Evolutionary conservation across 2,113 vertebrate species (phyloP).

Genomic region (Ptilorrhoa leucosticta): DNA sequence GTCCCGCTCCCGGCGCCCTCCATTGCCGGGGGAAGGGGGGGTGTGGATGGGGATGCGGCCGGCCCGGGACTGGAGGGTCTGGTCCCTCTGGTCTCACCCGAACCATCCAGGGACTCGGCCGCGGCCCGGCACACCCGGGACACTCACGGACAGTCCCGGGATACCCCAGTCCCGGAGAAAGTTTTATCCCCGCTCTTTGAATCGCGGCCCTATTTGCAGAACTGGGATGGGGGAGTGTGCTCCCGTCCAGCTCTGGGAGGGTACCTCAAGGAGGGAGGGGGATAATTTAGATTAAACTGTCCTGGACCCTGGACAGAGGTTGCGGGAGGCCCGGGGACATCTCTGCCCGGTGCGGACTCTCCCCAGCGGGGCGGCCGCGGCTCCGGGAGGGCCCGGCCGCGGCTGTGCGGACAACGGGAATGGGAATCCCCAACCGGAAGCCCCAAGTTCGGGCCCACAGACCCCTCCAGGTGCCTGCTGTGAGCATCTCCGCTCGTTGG

Average conservation of each 20-base stretch:
- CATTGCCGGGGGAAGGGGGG: background rate
- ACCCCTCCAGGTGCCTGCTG: accelerated
- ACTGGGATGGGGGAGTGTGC: background rate
- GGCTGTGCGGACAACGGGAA: background rate
- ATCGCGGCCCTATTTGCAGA: background rate
- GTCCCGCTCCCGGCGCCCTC: background rate
- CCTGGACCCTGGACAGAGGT: background rate
- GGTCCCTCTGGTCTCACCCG: background rate
- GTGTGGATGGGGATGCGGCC: accelerated
- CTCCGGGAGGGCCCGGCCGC: background rate
- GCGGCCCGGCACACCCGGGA: background rate
- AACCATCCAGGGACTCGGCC: background rate
- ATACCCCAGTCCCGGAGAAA: no score
- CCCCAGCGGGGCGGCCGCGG: no score
- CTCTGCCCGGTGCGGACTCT: no score
- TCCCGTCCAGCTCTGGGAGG: background rate
- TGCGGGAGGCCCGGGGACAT: no score
- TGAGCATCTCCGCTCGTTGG: accelerated
- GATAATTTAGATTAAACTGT: background rate
- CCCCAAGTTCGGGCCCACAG: background rate
- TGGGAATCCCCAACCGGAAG: background rate
- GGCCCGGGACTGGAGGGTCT: background rate
- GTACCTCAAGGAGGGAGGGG: no score
- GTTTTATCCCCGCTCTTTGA: background rate
- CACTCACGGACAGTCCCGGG: background rate